phyloP scores from a whole-genome alignment of 2,113 vertebrate genomes.

The Rattus norvegicus region DNA sequence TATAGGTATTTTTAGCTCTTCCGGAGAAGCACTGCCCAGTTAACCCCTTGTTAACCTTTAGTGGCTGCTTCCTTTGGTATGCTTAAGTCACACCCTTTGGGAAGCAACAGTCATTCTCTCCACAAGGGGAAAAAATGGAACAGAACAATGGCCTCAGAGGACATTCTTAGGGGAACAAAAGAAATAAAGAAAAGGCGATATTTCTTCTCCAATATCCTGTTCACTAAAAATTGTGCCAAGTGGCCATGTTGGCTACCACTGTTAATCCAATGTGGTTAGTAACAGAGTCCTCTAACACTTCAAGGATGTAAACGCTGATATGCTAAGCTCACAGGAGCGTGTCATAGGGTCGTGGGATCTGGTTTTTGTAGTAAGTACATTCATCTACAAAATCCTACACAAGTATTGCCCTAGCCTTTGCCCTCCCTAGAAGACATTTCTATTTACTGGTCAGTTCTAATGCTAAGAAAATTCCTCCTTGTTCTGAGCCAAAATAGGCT shows the following conservation, averaged over 20 bases:
- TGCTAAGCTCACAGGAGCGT: background rate
- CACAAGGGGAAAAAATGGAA: background rate
- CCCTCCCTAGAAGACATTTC: background rate
- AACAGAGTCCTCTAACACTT: background rate
- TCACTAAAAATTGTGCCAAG: background rate
- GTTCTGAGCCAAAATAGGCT: background rate
- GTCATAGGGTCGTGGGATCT: background rate
- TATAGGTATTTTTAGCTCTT: background rate
- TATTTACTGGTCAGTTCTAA: background rate
- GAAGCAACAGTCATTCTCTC: background rate
- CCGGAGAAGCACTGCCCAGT: background rate
- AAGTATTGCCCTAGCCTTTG: background rate
- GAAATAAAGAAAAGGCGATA: background rate
- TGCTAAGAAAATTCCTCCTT: background rate
- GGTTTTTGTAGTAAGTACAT: background rate
- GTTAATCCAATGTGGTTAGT: background rate
- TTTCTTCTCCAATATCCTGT: background rate
- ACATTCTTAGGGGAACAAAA: background rate
- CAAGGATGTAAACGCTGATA: background rate
- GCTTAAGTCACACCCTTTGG: background rate
- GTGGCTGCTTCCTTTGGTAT: background rate
- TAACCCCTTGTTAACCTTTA: background rate
- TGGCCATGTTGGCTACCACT: background rate
- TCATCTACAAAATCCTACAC: background rate
- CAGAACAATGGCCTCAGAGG: background rate